Evolutionary conservation across 2,797 vertebrate species (phyloP), one percentile per base, ranked within the genome.

Genomic region (Podarcis lilfordi): DNA sequence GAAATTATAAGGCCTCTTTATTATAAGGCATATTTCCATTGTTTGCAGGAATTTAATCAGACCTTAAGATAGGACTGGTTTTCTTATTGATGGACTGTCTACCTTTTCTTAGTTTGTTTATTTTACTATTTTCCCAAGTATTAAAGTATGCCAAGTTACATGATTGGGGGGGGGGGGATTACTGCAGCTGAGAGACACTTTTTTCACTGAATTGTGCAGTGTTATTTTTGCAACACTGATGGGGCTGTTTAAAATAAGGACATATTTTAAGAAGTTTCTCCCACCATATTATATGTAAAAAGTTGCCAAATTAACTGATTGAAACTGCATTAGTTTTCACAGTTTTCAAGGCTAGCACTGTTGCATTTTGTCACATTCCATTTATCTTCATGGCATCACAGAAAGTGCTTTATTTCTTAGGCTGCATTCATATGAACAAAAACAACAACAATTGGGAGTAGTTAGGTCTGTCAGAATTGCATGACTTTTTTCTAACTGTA

Each of bases 51-150:
- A 32, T 80, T 89, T 66, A 88, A 45, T 25, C 89, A 86, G 71
- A 72, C 5, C 17, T 71, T 85, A 72, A 35, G 17, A 74, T 55
- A 71, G 82, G 29, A 23, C 43, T 83, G 11, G 29, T 74, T 59
- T 45, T 72, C 69, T 35, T 84, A 27, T 9, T 61, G 72, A 85
- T 85, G 32, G 55, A 61, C 43, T 45, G 17, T 50, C 75, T 82
- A 72, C 55, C 84, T 91, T 86, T 76, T 71, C 77, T 89, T 40
- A 80, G 75, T 80, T 82, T 74, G 50, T 71, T 75, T 75, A 17
- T 59, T 59, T 35, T 84, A 59, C 17, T 35, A n/a, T 45, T 69
- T 21, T 13, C 3, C 13, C 82, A 84, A 27, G 25, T 59, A 61
- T 74, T 59, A 75, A 64, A 61, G 8, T 55, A 64, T 21, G 32